phyloP scores from a whole-genome alignment of 2,113 vertebrate species.

The Colius striatus region DNA sequence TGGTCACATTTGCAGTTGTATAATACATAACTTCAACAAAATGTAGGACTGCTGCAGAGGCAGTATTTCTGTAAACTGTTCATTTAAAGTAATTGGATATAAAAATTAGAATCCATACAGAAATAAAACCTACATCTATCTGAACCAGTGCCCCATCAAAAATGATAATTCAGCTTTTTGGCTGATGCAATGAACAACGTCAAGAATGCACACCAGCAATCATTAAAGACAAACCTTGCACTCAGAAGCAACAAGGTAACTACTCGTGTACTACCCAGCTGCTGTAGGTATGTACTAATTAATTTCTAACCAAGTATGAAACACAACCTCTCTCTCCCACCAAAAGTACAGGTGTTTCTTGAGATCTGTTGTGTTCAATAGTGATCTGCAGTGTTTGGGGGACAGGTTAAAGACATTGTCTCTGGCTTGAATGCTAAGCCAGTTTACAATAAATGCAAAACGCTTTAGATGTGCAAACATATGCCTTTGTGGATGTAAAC shows the following conservation, averaged over 20 bases:
- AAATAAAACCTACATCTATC: background rate
- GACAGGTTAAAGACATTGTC: background rate
- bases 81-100: background rate
- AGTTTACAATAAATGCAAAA: background rate
- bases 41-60: accelerated
- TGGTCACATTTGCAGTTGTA: background rate
- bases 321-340: background rate
- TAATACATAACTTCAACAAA: background rate
- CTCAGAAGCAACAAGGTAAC: background rate
- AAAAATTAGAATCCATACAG: background rate
- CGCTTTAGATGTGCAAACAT: constrained; percentile 8
- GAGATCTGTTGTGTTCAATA: background rate
- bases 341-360: background rate
- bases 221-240: background rate
- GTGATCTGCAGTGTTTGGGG: background rate
- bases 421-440: background rate
- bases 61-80: background rate
- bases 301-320: background rate
- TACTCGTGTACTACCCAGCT: too few species aligned
- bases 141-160: background rate
- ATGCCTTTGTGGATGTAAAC: background rate
- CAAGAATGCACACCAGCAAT: background rate
- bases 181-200: background rate
- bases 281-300: background rate
- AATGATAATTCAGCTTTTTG: background rate